Evolutionary conservation across 2,888 invertebrate genomes (phyloP), one percentile per base, ranked within the genome.

Genomic region (Epistrophe grossulariae): DNA sequence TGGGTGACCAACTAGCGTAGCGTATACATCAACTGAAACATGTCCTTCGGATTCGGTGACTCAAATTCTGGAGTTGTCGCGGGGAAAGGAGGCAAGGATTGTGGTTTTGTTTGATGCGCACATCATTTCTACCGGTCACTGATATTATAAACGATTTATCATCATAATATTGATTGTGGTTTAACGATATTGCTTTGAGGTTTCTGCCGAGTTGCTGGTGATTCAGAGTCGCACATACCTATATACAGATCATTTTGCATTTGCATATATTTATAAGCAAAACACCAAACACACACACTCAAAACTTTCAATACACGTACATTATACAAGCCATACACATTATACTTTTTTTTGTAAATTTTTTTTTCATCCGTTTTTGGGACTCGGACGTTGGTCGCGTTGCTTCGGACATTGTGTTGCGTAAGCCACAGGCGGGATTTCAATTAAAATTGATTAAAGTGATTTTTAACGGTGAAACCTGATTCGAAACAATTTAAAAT

Each of bases 371-470:
- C 6, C 11, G 13, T 28, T 24, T 48, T 77, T 11, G 48, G 66
- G n/a, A 60, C 15, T 48, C 57, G 19, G 28, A 15, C 59, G 35
- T 35, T 15, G 13, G 24, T 2, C 24, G 31, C 31, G 31, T 31
- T 3, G 24, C 31, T 8, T 35, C 35, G 35, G 9, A 35, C 15
- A 19, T 8, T 24, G 15, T n/a, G n/a, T 70, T 70, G 52, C 35
- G 38, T 45, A 50, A 84, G 80, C 80, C 80, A 45, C 80, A 72
- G 84, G 84, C 84, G 84, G 84, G 72, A 84, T 80, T 84, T 84
- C 80, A 84, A 84, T 84, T 84, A 84, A 84, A 84, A 84, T 72
- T 84, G 80, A 80, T 80, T 80, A 72, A 80, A 72, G 66, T 50
- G 79, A 79, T 74, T 83, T 79, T 73, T 83, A 68, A 62, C 48